These are phyloP conservation scores for Choreutis nemorana DNA, from an alignment of 2,888 invertebrate species.

Conservation along the genomic window DNA sequence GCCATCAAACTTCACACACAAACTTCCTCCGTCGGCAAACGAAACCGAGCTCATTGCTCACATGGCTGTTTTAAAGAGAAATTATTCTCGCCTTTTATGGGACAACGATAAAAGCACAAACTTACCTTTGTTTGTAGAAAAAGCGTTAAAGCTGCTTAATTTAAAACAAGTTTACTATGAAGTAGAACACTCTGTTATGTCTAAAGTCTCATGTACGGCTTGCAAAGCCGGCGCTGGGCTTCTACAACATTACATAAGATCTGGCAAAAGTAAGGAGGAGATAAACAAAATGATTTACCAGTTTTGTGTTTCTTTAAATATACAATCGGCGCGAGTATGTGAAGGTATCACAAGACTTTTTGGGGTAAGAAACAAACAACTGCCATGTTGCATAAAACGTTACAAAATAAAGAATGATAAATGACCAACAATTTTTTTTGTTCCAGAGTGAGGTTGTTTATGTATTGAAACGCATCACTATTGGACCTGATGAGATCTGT, in stretches of 20 bases:
- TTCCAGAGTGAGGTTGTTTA: slow-evolving; percentile 82
- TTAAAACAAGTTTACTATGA: slow-evolving; percentile 84
- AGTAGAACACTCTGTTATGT: slow-evolving; percentile 92
- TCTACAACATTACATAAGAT: slow-evolving; percentile 83
- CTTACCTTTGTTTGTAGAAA: slow-evolving; percentile 82
- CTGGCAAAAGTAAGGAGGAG: slow-evolving; percentile 86
- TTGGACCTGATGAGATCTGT: slow-evolving; percentile 90
- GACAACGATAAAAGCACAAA: slow-evolving; percentile 75
- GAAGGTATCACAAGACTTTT: slow-evolving; percentile 86
- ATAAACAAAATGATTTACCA: slow-evolving; percentile 85
- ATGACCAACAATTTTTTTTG: background rate
- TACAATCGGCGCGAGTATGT: slow-evolving; percentile 89
- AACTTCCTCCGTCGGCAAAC: slow-evolving; percentile 56
- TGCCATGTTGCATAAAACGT: background rate
- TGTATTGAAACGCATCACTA: slow-evolving; percentile 77
- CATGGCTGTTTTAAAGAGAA: slow-evolving; percentile 49
- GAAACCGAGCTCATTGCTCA: slow-evolving; percentile 54
- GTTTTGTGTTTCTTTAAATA: slow-evolving; percentile 86
- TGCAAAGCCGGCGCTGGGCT: slow-evolving; percentile 88
- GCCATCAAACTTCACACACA: slow-evolving; percentile 55
- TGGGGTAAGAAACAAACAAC: slow-evolving; percentile 65
- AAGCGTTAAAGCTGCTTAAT: slow-evolving; percentile 82
- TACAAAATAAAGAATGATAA: background rate
- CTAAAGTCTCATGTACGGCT: slow-evolving; percentile 89
- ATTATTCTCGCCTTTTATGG: slow-evolving; percentile 73